Conservation (phyloP, 2,797 vertebrate species). For the Denticeps clupeoides region DNA sequence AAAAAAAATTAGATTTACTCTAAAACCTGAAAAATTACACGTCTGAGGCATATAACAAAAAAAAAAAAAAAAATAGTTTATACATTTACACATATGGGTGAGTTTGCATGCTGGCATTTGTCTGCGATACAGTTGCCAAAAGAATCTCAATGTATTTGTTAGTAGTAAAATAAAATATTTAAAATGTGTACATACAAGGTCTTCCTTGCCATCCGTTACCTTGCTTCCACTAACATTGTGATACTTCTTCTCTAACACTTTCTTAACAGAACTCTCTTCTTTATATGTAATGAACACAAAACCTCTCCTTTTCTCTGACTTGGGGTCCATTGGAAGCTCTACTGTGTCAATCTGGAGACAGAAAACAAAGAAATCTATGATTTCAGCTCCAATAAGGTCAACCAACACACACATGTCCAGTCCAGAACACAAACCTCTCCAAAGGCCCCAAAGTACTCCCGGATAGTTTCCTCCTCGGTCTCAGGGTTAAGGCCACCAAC, state of each 20-base stretch:
- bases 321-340: constrained; percentile 91
- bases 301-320: constrained; percentile 89
- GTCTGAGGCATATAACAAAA: no score
- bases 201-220: constrained; percentile 50
- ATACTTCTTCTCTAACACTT: constrained; percentile 93
- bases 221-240: constrained; percentile 88
- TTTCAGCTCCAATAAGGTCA: no score
- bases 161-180: background rate
- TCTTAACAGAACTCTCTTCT: constrained; percentile 88
- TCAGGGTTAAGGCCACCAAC: constrained; percentile 94
- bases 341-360: constrained; percentile 80
- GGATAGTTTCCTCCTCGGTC: constrained; percentile 87
- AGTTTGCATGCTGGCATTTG: no score
- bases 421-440: constrained; percentile 70
- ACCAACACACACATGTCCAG: background rate
- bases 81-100: no score
- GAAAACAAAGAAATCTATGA: background rate
- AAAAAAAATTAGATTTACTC: constrained; percentile 5
- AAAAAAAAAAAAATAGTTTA: no score
- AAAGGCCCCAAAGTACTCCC: constrained; percentile 86
- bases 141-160: no score
- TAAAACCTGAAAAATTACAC: no score
- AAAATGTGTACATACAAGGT: constrained; percentile 6
- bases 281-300: constrained; percentile 97
- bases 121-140: no score